A percentile compares a stretch with the other conserved stretches of the same genome.
These are phyloP conservation scores for Anolis apletophallus DNA, from an alignment of 2,797 vertebrate genomes.

Conservation along the genomic window DNA sequence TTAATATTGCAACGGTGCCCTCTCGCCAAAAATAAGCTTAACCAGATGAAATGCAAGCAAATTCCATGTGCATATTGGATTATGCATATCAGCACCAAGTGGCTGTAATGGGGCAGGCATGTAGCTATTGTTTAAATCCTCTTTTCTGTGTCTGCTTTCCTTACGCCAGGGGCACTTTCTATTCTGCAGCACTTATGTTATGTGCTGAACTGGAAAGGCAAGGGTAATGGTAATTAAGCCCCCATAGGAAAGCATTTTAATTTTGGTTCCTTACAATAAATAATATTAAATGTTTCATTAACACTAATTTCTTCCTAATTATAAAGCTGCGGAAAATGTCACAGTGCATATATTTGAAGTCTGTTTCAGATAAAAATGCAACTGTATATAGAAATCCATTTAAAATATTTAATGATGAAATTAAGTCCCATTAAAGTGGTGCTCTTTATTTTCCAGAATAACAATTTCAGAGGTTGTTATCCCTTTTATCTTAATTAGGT, in stretches of 20 bases:
- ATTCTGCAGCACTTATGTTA: not conserved
- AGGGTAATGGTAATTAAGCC: conserved; percentile 36
- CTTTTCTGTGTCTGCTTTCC: not conserved
- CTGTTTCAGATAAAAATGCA: conserved; percentile 62
- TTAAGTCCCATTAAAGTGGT: conserved; percentile 64
- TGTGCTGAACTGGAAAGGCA: conserved; percentile 9
- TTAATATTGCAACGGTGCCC: too few relatives aligned
- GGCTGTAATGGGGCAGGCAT: not conserved
- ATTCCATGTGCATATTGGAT: not conserved
- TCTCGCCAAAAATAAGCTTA: not conserved
- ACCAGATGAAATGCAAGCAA: not conserved
- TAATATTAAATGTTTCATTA: conserved; percentile 61
- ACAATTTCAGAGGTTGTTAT: conserved; percentile 61
- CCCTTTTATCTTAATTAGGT: conserved; percentile 69
- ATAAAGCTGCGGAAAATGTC: conserved; percentile 55
- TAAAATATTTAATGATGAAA: conserved; percentile 71
- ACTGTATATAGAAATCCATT: conserved; percentile 58
- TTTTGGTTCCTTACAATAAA: conserved; percentile 46
- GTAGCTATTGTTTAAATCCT: conserved; percentile 19
- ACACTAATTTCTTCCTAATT: conserved; percentile 58
- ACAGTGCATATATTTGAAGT: conserved; percentile 63
- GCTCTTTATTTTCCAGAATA: conserved; percentile 66
- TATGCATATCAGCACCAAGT: not conserved
- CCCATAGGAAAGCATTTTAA: conserved; percentile 12
- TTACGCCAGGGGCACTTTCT: not conserved